Base-by-base conservation (phyloP, 2,797 vertebrate species). In the Gambusia yucatana region DNA sequence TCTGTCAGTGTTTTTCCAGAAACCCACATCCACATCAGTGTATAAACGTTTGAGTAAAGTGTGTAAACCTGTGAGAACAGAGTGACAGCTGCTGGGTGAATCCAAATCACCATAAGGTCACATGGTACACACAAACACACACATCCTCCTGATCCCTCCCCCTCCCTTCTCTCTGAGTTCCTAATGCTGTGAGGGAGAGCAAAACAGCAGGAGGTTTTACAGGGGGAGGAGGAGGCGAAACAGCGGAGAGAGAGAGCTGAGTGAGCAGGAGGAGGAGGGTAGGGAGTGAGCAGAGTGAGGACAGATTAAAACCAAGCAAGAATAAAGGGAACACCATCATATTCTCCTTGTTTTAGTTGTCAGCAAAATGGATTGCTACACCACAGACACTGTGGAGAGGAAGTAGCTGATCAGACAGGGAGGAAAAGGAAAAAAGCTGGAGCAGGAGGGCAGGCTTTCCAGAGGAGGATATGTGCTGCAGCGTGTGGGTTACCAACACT, bases 91-190 rank as follows among this genome's bases (percentile, higher is more conserved):
- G 93, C 82, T 88, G 84, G 83, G 79, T 88, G 90, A 93, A 92
- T 94, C 91, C 92, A 91, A 92, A 86, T 88, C 89, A 79, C 78
- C 79, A 72, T 76, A 57, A 84, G 84, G 88, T 95, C 94, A 95
- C 92, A 89, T 95, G 94, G 90, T 90, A 39, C 86, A 77, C 80
- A 81, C 76, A 73, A 39, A 72, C 57, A 74, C 16, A 65, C 85
- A 55, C 89, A 92, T 92, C 91, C 90, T 88, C 85, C 89, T 92
- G 87, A 93, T 94, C 93, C 93, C 83, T 88, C 77, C 85, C 83
- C 81, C 72, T 72, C 22, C 79, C 41, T 39, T 77, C 30, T 30
- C 80, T 74, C 79, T 33, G 82, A 82, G 84, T 83, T 82, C 83
- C 87, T 94, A 93, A 93, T 92, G 87, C 90, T 87, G 82, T 89